These are phyloP conservation scores for Lethocerus indicus DNA, from an alignment of 1,140 invertebrate genomes.

Conservation along the genomic window DNA sequence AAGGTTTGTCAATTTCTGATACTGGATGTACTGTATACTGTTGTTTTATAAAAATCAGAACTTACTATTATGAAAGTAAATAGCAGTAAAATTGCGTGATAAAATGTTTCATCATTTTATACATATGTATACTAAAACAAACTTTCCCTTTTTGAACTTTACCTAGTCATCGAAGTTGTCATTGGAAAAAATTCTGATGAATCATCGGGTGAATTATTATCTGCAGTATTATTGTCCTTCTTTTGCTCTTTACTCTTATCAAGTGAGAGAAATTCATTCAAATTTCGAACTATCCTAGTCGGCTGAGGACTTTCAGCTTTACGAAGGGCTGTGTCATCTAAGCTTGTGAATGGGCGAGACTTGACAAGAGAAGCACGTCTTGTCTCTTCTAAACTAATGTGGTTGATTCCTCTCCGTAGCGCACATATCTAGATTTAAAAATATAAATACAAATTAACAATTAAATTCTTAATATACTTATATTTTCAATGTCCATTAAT, in stretches of 20 bases:
- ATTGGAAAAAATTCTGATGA: slow-evolving; percentile 65
- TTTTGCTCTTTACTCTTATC: slow-evolving; percentile 22
- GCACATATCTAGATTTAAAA: slow-evolving; percentile 15
- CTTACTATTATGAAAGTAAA: too few species aligned
- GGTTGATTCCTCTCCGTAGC: slow-evolving; percentile 9
- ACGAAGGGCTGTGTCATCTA: slow-evolving; percentile 21
- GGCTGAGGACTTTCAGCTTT: slow-evolving; percentile 18
- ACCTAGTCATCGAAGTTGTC: slow-evolving; percentile 60
- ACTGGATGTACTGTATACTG: too few species aligned
- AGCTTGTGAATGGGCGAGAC: slow-evolving; percentile 20
- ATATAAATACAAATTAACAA: too few species aligned
- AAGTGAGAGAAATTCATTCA: slow-evolving; percentile 70
- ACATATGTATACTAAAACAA: neutral
- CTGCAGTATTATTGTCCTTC: slow-evolving; percentile 26
- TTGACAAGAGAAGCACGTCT: slow-evolving; percentile 10
- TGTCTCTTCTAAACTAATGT: slow-evolving; percentile 17
- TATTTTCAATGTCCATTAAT: too few species aligned
- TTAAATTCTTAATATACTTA: too few species aligned
- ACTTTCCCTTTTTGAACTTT: neutral
- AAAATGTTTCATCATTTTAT: neutral
- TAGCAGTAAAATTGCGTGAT: too few species aligned
- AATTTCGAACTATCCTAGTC: slow-evolving; percentile 53
- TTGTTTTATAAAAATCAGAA: too few species aligned
- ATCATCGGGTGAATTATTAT: slow-evolving; percentile 55
- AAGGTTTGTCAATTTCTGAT: too few species aligned